A percentile compares a stretch with the other conserved stretches of the same genome.
These are phyloP conservation scores for Peucedramus taeniatus DNA, from an alignment of 2,113 vertebrate species.

Conservation along the genomic window DNA sequence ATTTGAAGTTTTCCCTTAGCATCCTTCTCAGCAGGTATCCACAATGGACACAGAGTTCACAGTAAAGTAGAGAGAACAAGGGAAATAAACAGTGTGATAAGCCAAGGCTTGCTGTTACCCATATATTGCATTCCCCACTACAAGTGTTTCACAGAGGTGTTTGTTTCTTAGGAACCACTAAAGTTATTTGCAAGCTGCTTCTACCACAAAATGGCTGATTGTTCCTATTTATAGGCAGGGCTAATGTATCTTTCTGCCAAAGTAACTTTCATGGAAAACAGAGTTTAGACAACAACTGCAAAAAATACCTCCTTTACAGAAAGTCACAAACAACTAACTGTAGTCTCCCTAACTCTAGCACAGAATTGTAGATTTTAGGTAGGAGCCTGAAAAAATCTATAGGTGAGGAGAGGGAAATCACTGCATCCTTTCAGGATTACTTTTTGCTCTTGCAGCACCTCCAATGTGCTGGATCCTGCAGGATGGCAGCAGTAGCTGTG, in stretches of 20 bases:
- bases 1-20: background rate
- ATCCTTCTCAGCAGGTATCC: background rate
- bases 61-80: background rate
- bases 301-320: background rate
- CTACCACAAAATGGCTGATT: background rate
- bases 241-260: background rate
- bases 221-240: background rate
- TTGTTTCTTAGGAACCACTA: slow-evolving; percentile 1
- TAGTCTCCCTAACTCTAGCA: background rate
- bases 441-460: background rate
- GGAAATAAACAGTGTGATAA: background rate
- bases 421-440: background rate
- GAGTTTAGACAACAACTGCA: background rate
- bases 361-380: background rate
- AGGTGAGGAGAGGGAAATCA: background rate
- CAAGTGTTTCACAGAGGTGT: background rate
- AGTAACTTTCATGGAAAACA: background rate
- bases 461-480: background rate
- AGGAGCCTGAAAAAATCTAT: background rate
- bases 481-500: background rate
- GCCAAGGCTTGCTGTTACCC: background rate
- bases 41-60: background rate
- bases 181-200: background rate
- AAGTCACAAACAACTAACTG: background rate
- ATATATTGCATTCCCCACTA: background rate